These are phyloP conservation scores for Rhingia campestris DNA, from an alignment of 2,888 invertebrate genomes.

Conservation along the genomic window DNA sequence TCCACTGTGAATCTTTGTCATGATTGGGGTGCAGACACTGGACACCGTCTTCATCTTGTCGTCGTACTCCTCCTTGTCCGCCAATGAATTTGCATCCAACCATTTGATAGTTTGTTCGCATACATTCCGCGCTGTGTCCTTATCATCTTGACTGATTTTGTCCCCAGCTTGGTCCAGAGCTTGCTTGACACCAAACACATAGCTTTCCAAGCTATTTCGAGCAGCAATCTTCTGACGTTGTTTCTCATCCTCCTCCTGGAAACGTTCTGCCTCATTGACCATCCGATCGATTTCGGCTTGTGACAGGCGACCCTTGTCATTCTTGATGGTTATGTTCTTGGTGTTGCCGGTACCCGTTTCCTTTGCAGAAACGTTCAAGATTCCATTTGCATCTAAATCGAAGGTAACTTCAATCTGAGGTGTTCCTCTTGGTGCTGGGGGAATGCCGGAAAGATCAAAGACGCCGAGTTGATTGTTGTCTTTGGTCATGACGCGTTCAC, in stretches of 20 bases:
- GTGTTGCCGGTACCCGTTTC: conserved; percentile 87
- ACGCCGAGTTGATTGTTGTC: conserved; percentile 97
- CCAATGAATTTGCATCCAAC: conserved; percentile 89
- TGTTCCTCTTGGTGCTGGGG: conserved; percentile 95
- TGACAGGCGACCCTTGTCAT: conserved; percentile 90
- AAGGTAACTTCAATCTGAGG: conserved; percentile 94
- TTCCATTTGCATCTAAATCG: conserved; percentile 95
- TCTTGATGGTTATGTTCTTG: conserved; percentile 91
- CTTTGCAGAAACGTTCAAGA: conserved; percentile 93
- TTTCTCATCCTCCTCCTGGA: conserved; percentile 88
- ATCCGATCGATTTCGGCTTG: conserved; percentile 84
- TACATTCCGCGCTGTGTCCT: conserved; percentile 86
- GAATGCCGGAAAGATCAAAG: conserved; percentile 97
- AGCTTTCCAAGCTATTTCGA: conserved; percentile 88
- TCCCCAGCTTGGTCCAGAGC: conserved; percentile 86
- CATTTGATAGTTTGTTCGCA: conserved; percentile 86
- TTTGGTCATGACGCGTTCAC: conserved; percentile 94
- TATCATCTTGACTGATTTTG: conserved; percentile 86
- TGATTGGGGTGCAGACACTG: conserved; percentile 78
- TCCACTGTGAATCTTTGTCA: conserved; percentile 73
- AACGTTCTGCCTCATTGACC: conserved; percentile 89
- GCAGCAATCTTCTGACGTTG: conserved; percentile 87
- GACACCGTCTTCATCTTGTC: conserved; percentile 74
- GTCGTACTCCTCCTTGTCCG: conserved; percentile 89
- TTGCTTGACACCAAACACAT: conserved; percentile 87